phyloP scores from a whole-genome alignment of 2,797 vertebrate species.

The Hyperoplus lanceolatus region DNA sequence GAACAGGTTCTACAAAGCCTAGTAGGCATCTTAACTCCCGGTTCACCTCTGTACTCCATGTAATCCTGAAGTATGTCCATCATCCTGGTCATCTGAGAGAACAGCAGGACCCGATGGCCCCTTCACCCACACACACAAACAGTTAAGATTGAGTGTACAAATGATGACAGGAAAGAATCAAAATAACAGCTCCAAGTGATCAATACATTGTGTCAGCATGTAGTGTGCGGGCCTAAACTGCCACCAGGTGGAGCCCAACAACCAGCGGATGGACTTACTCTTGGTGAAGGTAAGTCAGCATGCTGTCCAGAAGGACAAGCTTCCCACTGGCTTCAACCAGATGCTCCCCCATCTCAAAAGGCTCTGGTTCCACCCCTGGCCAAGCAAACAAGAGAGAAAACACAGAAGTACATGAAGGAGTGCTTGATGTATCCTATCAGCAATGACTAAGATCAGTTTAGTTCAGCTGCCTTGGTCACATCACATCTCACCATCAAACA shows the following conservation, averaged over 20 bases:
- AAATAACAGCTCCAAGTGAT: not conserved
- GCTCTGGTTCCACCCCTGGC: constrained; percentile 95
- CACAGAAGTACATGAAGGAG: not conserved
- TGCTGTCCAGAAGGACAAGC: constrained; percentile 89
- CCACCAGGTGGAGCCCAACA: constrained; percentile 54
- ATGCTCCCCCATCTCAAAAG: constrained; percentile 94
- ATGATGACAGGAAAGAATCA: too few relatives aligned
- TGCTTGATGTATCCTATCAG: not conserved
- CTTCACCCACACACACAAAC: constrained; percentile 74
- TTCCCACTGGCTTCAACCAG: constrained; percentile 94
- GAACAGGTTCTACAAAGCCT: too few relatives aligned
- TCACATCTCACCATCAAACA: constrained; percentile 92
- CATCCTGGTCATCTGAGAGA: constrained; percentile 95
- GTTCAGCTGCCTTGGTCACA: not conserved
- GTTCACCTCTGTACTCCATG: constrained; percentile 92
- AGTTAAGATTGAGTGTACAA: not conserved
- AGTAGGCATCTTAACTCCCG: too few relatives aligned
- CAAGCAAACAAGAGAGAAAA: not conserved
- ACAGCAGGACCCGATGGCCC: constrained; percentile 91
- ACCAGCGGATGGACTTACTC: constrained; percentile 76
- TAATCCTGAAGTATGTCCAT: constrained; percentile 96
- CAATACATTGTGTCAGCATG: not conserved
- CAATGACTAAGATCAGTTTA: not conserved
- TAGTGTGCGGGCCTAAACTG: not conserved
- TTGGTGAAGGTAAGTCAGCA: constrained; percentile 87